Conservation (phyloP, 2,113 vertebrate genomes). For the Circaetus cinerascens region DNA sequence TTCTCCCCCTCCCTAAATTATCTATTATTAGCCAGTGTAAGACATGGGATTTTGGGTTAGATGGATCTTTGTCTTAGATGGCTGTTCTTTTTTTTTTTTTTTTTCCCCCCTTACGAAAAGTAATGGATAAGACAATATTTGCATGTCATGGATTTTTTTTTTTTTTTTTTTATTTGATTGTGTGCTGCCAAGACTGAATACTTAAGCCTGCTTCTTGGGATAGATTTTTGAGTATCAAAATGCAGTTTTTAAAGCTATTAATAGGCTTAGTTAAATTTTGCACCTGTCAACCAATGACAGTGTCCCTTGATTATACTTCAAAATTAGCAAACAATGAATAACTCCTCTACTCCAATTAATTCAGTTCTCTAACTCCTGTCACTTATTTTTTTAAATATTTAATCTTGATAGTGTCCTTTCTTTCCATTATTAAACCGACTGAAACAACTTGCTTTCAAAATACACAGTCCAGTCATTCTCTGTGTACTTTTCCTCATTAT, state of each 20-base stretch:
- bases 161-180: background rate
- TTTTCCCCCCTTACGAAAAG: background rate
- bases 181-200: background rate
- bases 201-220: background rate
- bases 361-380: conserved; percentile 24
- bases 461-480: background rate
- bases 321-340: conserved; percentile 52
- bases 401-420: background rate
- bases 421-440: background rate
- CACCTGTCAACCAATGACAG: conserved; percentile 50
- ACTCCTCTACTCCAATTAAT: conserved; percentile 49
- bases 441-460: background rate
- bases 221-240: conserved; percentile 21
- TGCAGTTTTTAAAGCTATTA: conserved; percentile 29
- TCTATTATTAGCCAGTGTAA: background rate
- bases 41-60: background rate
- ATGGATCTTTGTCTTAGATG: background rate
- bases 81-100: background rate
- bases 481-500: background rate
- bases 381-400: conserved; percentile 24
- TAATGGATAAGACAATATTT: background rate
- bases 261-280: conserved; percentile 33
- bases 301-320: conserved; percentile 53
- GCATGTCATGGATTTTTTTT: background rate
- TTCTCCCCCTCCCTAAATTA: background rate